phyloP scores from a whole-genome alignment of 1,140 invertebrate species.

The Diuraphis noxia region DNA sequence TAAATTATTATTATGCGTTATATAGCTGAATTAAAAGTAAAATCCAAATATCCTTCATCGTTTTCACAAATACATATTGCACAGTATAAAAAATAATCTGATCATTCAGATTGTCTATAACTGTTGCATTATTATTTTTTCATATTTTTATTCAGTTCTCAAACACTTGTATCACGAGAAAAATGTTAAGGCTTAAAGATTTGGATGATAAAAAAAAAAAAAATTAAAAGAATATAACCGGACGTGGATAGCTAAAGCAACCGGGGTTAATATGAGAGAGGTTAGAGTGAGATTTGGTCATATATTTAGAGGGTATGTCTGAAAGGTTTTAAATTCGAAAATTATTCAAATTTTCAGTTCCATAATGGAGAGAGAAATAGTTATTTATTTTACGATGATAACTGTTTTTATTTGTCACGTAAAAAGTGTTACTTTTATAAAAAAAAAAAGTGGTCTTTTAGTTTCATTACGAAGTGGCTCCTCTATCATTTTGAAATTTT shows the following conservation, averaged over 20 bases:
- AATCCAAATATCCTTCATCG: background rate
- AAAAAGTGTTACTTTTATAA: background rate
- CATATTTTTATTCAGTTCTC: background rate
- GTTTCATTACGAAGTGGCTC: background rate
- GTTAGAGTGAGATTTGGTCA: background rate
- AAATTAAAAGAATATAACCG: background rate
- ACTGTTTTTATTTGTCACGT: background rate
- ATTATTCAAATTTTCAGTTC: background rate
- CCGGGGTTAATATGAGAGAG: background rate
- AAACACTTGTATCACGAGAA: background rate
- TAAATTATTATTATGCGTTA: background rate
- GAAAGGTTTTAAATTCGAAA: background rate
- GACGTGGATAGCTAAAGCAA: background rate
- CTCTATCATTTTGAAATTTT: background rate
- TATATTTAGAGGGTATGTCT: background rate
- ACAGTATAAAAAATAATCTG: background rate
- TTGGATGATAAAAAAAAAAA: background rate
- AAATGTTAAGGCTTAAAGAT: background rate
- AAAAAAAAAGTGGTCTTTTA: background rate
- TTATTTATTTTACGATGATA: background rate
- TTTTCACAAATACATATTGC: background rate
- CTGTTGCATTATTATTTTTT: background rate
- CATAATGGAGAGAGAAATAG: background rate
- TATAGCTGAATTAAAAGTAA: background rate
- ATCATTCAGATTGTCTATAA: background rate